Evolutionary conservation across 2,888 invertebrate species (phyloP), one percentile per base, ranked within the genome.

Genomic region (Molorchus minor): DNA sequence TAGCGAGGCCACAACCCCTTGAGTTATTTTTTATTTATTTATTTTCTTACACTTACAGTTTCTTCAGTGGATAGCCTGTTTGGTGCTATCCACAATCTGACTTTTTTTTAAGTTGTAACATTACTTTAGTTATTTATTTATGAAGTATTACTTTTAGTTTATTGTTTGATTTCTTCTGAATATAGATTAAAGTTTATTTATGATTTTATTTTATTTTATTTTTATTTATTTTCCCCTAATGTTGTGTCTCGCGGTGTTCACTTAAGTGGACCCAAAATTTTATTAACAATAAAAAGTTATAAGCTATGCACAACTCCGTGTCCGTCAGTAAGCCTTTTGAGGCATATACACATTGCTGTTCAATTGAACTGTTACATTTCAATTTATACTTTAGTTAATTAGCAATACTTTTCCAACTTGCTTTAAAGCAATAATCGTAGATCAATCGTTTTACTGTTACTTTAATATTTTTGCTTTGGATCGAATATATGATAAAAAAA

Each of bases 241-340:
- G 75, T 77, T 77, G 72, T 75, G 76, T 78, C 75, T 77, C 76
- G 75, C 75, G 71, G 71, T 76, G 75, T 76, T 75, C 72, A 74
- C 75, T 76, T 73, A 72, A 71, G 71, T 73, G 71, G 69, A 70
- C 69, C 69, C 71, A 68, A 65, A 47, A 64, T 59, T 53, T 57
- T 33, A 46, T 45, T 19, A 49, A 13, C 10, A 51, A 57, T 40
- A 47, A 43, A 46, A 49, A 49, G 52, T 29, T 45, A 51, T 67
- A 64, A 61, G 70, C 71, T 71, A 71, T 73, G 70, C 72, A 73
- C 71, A 72, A 73, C 64, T 68, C n/a, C 64, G 59, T 63, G 59
- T 55, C 60, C 58, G 54, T 58, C 47, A 61, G 49, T 60, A 56
- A 45, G 47, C 56, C 45, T 49, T 19, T 29, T 33, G 36, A 16